These are phyloP conservation scores for Semicossyphus pulcher DNA, from an alignment of 2,113 vertebrate genomes.

Conservation along the genomic window DNA sequence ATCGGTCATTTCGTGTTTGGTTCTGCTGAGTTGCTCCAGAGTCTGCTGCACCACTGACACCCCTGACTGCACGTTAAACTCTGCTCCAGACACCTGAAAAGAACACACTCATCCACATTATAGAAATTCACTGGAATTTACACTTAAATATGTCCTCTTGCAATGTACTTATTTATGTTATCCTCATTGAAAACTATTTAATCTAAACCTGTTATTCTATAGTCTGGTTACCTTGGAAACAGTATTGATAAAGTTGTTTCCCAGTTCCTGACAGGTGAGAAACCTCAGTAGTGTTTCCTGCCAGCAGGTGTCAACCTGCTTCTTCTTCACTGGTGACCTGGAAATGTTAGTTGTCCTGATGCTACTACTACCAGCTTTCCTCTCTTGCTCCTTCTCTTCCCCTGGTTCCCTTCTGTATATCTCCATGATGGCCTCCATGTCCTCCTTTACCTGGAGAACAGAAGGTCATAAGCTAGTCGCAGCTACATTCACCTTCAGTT, in stretches of 20 bases:
- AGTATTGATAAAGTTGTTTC: slow-evolving; percentile 1
- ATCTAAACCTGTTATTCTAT: too few relatives aligned
- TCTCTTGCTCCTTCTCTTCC: neutral
- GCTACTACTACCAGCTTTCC: neutral
- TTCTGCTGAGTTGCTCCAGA: slow-evolving; percentile 21
- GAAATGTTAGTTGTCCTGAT: neutral
- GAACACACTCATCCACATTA: neutral
- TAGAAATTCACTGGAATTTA: too few relatives aligned
- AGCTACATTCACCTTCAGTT: too few relatives aligned
- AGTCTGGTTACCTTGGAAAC: slow-evolving; percentile 45
- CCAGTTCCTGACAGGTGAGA: slow-evolving; percentile 33
- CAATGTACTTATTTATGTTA: neutral
- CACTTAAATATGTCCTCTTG: too few relatives aligned
- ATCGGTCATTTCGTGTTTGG: slow-evolving; percentile 23
- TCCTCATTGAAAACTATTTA: too few relatives aligned
- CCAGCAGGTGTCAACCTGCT: neutral
- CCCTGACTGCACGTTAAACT: neutral
- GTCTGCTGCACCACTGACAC: neutral
- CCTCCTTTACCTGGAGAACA: slow-evolving; percentile 43
- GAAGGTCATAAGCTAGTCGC: neutral
- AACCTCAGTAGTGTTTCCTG: slow-evolving; percentile 20
- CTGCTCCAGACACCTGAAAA: neutral
- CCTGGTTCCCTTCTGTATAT: slow-evolving; percentile 3
- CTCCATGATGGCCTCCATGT: slow-evolving; percentile 30
- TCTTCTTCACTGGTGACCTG: neutral